Evolutionary conservation across 2,113 vertebrate genomes (phyloP), one percentile per base, ranked within the genome.

Genomic region (Lates calcarifer): DNA sequence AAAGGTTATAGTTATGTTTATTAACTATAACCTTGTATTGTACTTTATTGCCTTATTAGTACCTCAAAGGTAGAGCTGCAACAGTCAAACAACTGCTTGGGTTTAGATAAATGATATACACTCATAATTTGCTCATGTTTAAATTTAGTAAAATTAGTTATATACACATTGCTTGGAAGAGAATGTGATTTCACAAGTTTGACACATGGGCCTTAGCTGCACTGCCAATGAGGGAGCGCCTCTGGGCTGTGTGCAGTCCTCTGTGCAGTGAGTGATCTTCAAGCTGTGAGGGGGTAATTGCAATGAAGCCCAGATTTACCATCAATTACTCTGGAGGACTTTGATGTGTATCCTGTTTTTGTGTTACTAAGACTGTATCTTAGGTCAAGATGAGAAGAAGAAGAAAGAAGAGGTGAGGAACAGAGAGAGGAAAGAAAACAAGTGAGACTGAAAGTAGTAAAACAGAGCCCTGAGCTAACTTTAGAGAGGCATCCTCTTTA

Each of bases 401-500:
- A 75, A 56, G 78, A 77, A 63, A 71, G 51, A 12, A 75, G 67
- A 87, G 82, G 71, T 82, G 75, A 74, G 26, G 22, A 78, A 60
- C 29, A 76, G 62, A 56, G n/a, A 61, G 45, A 76, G 64, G 49
- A 74, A 84, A 79, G 70, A 86, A 84, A 91, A 67, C 61, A 79
- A 71, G 80, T 85, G 53, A 85, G 76, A 68, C 64, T 80, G 66
- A 79, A 83, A 85, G 78, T 73, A 86, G 88, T 88, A 87, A 86
- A 92, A 86, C 69, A 87, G 86, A 86, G 74, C 62, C 67, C 47
- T 79, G 66, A 69, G 86, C 90, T 91, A 91, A 92, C 84, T 91
- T 92, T 93, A 92, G 90, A 79, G 80, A 81, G 29, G 49, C 78
- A 76, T 89, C 77, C 92, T 94, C 92, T 94, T 93, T 93, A 93